Evolutionary conservation across 2,113 vertebrate genomes (phyloP), one percentile per base, ranked within the genome.

Genomic region (Chlorocebus sabaeus): DNA sequence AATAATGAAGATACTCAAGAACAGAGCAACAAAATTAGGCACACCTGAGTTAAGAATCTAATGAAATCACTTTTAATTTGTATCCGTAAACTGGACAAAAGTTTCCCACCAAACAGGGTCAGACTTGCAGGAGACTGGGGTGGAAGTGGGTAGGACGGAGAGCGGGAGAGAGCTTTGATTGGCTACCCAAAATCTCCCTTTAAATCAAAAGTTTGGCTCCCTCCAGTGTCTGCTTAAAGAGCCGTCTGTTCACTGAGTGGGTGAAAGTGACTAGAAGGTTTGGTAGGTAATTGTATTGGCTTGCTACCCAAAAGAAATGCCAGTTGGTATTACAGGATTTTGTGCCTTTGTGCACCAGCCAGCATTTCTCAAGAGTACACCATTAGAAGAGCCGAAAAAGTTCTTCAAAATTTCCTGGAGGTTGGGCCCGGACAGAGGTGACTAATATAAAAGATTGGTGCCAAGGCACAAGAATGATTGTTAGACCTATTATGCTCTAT

Each of bases 141-240:
- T 32, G 23, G 27, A 22, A 17, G 32, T 43, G 38, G 8, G 12
- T 7, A 55, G 50, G 22, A 45, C 9, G 20, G 67, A 45, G 83
- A 93, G 14, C 1, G 4, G 8, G 32, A 11, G 48, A 32, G 14
- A 32, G 14, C 6, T 59, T 64, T 87, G 75, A 38, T 61, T 35
- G 87, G 79, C 45, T 80, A 83, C 38, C 30, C 25, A 30, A 76
- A 76, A 68, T 76, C 96, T 97, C 76, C 45, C 78, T 93, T 61
- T n/a, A 85, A n/a, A 81, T 32, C 81, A 45, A 81, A 27, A 78
- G n/a, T 86, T 61, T 80, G 90, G 68, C 55, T 97, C 78, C 93
- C 48, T 90, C 80, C 84, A 61, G 84, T 59, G 92, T 97, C 95
- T 95, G 72, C 75, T 96, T 97, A 91, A 90, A 97, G 38, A 78